Evolutionary conservation across 2,888 invertebrate genomes (phyloP).

Genomic region (Sinelater perroti): DNA sequence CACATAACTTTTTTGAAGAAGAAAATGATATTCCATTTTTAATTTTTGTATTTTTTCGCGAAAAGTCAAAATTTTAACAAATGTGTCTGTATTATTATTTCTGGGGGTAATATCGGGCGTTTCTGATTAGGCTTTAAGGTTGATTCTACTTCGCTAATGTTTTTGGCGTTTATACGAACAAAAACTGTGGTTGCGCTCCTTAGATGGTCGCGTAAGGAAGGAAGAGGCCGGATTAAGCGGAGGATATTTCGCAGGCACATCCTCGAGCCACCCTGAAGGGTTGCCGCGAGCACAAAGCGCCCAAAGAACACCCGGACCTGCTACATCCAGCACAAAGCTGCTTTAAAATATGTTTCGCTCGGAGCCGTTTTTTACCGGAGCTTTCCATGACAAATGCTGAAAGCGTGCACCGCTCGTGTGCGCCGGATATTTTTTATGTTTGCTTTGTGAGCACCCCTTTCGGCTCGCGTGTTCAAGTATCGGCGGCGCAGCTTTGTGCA

Average conservation of each 20-base stretch:
- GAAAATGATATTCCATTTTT: too few relatives aligned
- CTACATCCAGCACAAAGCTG: constrained; percentile 34
- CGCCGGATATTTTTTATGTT: constrained; percentile 50
- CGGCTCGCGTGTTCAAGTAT: constrained; percentile 54
- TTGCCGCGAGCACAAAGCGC: constrained; percentile 1
- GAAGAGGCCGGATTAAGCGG: too few relatives aligned
- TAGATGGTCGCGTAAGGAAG: too few relatives aligned
- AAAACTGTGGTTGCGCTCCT: too few relatives aligned
- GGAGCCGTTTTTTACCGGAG: constrained; percentile 38
- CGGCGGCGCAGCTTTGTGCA: constrained; percentile 40
- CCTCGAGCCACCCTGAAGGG: constrained; percentile 5
- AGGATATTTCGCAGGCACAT: background rate
- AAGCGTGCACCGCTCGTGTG: constrained; percentile 56
- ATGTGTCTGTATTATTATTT: too few relatives aligned
- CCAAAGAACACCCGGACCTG: constrained; percentile 27
- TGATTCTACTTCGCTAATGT: too few relatives aligned
- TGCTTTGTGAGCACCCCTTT: constrained; percentile 48
- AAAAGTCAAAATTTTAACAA: too few relatives aligned
- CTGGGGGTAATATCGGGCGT: too few relatives aligned
- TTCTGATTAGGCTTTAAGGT: too few relatives aligned
- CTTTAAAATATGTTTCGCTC: constrained; percentile 45
- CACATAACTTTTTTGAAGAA: too few relatives aligned
- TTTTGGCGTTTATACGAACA: too few relatives aligned
- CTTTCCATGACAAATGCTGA: constrained; percentile 51
- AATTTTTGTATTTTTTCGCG: too few relatives aligned